Conservation (phyloP, 2,113 vertebrate species). For the Ifrita kowaldi region DNA sequence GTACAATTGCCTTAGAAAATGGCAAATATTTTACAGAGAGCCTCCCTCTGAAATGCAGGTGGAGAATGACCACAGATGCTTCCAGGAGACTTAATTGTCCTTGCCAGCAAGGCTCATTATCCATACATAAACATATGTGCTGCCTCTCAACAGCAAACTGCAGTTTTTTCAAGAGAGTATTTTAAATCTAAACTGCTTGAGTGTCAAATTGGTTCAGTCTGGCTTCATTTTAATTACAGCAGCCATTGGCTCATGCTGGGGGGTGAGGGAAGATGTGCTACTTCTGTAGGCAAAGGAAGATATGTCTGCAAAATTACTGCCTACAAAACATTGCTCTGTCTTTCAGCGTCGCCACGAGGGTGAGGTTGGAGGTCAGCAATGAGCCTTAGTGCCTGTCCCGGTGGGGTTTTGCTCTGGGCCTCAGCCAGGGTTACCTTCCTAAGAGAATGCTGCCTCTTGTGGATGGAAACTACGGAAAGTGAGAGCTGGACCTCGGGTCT, state of each 20-base stretch:
- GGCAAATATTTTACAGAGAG: background rate
- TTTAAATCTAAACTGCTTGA: slow-evolving; percentile 26
- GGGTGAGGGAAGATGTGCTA: background rate
- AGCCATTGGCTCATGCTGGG: background rate
- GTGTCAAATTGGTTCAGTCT: slow-evolving; percentile 49
- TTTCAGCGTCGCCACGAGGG: background rate
- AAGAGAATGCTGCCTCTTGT: background rate
- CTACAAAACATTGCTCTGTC: background rate
- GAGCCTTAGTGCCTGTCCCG: background rate
- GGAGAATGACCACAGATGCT: slow-evolving; percentile 51
- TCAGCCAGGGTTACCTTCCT: background rate
- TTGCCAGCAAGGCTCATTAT: slow-evolving; percentile 61
- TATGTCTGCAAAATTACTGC: background rate
- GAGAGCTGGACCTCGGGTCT: background rate
- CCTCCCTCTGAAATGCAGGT: background rate
- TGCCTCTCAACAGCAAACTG: slow-evolving; percentile 28
- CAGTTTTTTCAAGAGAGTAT: slow-evolving; percentile 1
- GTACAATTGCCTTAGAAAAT: background rate
- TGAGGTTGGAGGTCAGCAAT: background rate
- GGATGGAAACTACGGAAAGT: background rate
- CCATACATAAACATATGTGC: slow-evolving; percentile 54
- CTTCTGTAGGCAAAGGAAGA: background rate
- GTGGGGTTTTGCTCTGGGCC: background rate
- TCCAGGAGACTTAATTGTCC: slow-evolving; percentile 43
- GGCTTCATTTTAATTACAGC: slow-evolving; percentile 22